phyloP scores from a whole-genome alignment of 2,113 vertebrate genomes.

The Leucosticte australis region DNA sequence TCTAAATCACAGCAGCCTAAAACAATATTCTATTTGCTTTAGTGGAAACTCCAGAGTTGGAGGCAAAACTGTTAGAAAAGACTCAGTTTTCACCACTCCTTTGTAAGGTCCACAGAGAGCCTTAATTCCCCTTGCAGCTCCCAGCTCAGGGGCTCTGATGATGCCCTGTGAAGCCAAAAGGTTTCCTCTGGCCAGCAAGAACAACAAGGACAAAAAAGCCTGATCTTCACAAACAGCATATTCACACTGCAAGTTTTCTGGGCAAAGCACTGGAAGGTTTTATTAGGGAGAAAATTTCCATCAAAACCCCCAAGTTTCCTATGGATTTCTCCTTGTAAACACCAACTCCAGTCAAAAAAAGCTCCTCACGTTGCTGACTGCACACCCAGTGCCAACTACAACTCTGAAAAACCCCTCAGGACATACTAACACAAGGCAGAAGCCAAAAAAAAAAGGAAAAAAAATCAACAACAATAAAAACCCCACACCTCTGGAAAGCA shows the following conservation, averaged over 20 bases:
- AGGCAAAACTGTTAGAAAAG: neutral
- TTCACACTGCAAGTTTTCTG: neutral
- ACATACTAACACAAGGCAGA: neutral
- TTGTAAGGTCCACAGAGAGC: neutral
- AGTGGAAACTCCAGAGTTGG: neutral
- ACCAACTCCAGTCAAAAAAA: neutral
- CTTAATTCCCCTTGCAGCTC: neutral
- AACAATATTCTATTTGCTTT: neutral
- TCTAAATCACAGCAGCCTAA: neutral
- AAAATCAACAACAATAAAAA: neutral
- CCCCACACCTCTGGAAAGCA: slow-evolving; percentile 3
- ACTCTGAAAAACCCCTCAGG: neutral
- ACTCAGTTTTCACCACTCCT: neutral
- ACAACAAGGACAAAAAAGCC: neutral
- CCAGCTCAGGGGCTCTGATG: neutral
- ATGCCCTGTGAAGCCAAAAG: neutral
- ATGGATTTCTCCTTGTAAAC: slow-evolving; percentile 23
- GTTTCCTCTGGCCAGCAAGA: neutral
- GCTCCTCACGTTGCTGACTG: neutral
- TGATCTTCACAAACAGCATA: neutral
- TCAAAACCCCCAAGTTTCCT: slow-evolving; percentile 14
- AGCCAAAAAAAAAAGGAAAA: neutral
- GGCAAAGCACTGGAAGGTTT: neutral
- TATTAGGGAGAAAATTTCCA: neutral
- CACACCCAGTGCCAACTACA: neutral